A percentile compares a stretch with the other conserved stretches of the same genome.
Evolutionary conservation across 2,888 invertebrate genomes (phyloP).

Genomic region (Zygothrica quintamaculata): DNA sequence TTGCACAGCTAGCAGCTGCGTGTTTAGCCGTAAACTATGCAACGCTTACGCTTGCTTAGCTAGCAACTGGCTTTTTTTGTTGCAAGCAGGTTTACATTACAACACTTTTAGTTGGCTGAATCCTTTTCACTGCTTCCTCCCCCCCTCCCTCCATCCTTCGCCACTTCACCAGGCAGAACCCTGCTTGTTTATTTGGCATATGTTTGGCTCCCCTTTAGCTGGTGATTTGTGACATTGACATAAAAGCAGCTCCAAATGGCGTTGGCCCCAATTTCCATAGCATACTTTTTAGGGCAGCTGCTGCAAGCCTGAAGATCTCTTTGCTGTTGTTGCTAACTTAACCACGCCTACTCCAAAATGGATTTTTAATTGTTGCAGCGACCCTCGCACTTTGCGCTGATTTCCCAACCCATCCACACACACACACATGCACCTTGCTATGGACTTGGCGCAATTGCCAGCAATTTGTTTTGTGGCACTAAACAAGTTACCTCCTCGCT

Average conservation of each 20-base stretch:
- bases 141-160: constrained; percentile 8
- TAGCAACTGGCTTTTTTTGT: constrained; percentile 44
- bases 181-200: too few relatives aligned
- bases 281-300: constrained; percentile 29
- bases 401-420: constrained; percentile 52
- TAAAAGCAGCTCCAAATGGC: constrained; percentile 40
- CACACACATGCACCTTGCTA: constrained; percentile 7
- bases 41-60: constrained; percentile 47
- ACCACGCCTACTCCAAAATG: constrained; percentile 48
- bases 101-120: constrained; percentile 45
- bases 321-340: constrained; percentile 24
- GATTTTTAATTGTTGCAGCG: constrained; percentile 58
- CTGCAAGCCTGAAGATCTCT: constrained; percentile 1
- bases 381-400: constrained; percentile 67
- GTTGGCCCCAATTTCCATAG: constrained; percentile 33
- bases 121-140: neutral
- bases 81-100: constrained; percentile 32
- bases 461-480: constrained; percentile 71
- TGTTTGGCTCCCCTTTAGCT: neutral
- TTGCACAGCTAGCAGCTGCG: constrained; percentile 27
- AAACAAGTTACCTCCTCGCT: constrained; percentile 46
- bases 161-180: too few relatives aligned
- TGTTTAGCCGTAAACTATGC: constrained; percentile 45
- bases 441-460: constrained; percentile 59
- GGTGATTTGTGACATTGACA: constrained; percentile 66